These are phyloP conservation scores for Polia nebulosa DNA, from an alignment of 2,888 invertebrate genomes.

Conservation along the genomic window DNA sequence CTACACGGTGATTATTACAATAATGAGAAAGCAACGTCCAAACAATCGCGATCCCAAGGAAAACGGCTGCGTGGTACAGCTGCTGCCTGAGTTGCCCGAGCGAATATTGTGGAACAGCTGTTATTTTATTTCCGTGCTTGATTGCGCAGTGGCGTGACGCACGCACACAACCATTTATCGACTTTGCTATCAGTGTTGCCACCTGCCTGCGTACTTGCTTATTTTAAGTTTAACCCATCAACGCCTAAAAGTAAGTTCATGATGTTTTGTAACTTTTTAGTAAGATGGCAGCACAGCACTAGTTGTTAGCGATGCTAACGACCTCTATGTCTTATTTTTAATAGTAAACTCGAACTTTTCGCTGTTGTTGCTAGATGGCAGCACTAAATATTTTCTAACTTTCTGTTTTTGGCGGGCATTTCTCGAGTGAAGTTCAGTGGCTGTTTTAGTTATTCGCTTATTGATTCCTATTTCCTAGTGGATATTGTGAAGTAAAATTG, in stretches of 20 bases:
- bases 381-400: conserved; percentile 5
- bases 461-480: too few species aligned
- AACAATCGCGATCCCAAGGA: conserved; percentile 88
- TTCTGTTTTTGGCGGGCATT: background rate
- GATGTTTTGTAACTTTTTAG: conserved; percentile 13
- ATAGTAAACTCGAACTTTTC: background rate
- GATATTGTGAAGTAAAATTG: too few species aligned
- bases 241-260: background rate
- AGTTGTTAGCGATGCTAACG: conserved; percentile 15
- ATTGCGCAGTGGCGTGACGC: conserved; percentile 88
- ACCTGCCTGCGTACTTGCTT: conserved; percentile 47
- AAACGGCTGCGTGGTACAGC: conserved; percentile 87
- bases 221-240: background rate
- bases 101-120: conserved; percentile 91
- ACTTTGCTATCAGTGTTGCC: conserved; percentile 71
- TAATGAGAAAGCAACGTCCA: conserved; percentile 86
- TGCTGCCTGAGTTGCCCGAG: conserved; percentile 88
- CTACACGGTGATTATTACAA: conserved; percentile 81
- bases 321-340: conserved; percentile 6
- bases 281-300: conserved; percentile 52
- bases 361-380: conserved; percentile 39
- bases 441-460: too few species aligned
- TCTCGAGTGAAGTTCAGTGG: too few species aligned
- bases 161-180: conserved; percentile 86
- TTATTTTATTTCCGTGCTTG: conserved; percentile 89